phyloP scores from a whole-genome alignment of 2,113 vertebrate species.

The Erpornis zantholeuca region DNA sequence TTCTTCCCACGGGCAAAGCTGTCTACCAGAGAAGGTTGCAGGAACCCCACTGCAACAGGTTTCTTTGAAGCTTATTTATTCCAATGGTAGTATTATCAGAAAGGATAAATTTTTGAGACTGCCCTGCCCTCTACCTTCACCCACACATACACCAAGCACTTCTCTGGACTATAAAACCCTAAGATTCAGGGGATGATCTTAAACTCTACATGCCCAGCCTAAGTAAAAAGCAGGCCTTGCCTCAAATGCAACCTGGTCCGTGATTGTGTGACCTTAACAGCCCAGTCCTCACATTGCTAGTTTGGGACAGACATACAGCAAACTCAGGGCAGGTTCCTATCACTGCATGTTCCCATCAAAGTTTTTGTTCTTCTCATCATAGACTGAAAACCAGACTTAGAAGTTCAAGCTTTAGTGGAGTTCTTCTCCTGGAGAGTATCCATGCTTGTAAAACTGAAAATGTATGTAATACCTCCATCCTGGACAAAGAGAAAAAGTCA shows the following conservation, averaged over 20 bases:
- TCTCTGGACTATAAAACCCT: not conserved
- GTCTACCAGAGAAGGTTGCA: no score
- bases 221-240: not conserved
- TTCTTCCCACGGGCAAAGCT: no score
- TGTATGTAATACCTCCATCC: not conserved
- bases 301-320: not conserved
- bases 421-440: not conserved
- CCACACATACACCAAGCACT: not conserved
- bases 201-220: not conserved
- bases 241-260: not conserved
- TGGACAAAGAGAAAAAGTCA: not conserved
- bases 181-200: not conserved
- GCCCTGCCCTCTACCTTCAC: not conserved
- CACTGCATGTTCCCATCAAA: not conserved
- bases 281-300: not conserved
- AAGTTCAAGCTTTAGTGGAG: not conserved
- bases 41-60: no score
- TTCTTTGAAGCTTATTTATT: not conserved
- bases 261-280: not conserved
- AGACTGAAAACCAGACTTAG: not conserved
- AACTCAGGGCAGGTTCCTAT: not conserved
- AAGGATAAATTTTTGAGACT: not conserved
- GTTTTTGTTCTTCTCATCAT: not conserved
- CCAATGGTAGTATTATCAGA: not conserved
- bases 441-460: not conserved